Base-by-base conservation (phyloP, 1,140 invertebrate species). In the Rhagoletis pomonella region DNA sequence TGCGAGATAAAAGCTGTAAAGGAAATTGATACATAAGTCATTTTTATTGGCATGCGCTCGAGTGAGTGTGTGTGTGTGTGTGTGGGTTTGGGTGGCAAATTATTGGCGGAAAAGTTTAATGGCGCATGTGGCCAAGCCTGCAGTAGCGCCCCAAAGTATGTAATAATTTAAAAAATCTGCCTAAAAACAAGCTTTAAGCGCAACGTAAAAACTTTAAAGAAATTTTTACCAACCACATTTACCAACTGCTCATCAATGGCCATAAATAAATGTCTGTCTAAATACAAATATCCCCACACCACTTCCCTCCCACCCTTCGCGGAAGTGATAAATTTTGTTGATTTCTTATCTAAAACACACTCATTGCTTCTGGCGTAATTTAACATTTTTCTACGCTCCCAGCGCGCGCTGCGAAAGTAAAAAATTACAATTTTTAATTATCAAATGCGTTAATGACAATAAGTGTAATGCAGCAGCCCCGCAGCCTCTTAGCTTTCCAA, bases 391-490 rank as follows among this genome's bases (percentile, higher is more conserved):
- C 29, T 29, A 29, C 29, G 29, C 29, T 29, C 67, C 73, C 73
- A 81, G 19, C 14, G 47, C 47, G 47, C 6, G 17, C 2, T 12
- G 7, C 9, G 29, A 90, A 88, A 90, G 44, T 81, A 90, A 91
- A 91, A 91, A 91, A 91, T 91, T 90, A 91, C 90, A 90, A 90
- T 91, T 92, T 92, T 92, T 92, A 92, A 92, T 92, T 92, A 92
- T 92, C 91, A 92, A 92, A 92, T 92, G 91, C 91, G 91, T 92
- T 92, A 55, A 55, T 55, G 50, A 55, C 50, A 55, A 55, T 55
- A 55, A 29, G 29, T 29, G 29, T 29, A 29, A 29, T 29, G 29
- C 29, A 29, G 29, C 29, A 29, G 29, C 1, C 29, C 29, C 29
- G 29, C 29, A 29, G 29, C 60, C 10, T 10, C 50, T 55, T 10